phyloP scores from a whole-genome alignment of 2,888 invertebrate species.

The Orthosia cruda region DNA sequence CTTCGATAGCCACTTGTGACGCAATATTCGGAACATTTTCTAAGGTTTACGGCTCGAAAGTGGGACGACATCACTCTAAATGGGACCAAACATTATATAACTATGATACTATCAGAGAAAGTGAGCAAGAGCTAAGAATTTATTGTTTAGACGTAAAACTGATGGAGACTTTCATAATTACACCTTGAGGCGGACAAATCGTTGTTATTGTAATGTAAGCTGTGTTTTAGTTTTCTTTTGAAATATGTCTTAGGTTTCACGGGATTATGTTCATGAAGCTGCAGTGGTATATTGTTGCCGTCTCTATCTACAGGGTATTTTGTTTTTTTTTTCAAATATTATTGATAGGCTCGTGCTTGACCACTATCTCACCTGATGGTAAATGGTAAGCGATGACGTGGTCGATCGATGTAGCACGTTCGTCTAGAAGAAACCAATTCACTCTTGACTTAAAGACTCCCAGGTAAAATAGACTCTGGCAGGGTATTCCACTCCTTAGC shows the following conservation, averaged over 20 bases:
- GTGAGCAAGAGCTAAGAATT: constrained; percentile 52
- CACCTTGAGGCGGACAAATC: constrained; percentile 41
- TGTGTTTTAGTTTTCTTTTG: constrained; percentile 11
- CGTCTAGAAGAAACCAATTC: no score
- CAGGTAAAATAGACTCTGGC: no score
- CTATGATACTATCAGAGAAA: constrained; percentile 65
- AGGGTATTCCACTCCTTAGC: no score
- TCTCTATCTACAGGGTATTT: background rate
- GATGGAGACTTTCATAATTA: constrained; percentile 62
- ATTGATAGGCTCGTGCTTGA: no score
- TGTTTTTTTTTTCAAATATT: no score
- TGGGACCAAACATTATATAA: constrained; percentile 62
- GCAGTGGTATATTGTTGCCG: no score
- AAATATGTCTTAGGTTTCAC: background rate
- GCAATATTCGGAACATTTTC: constrained; percentile 52
- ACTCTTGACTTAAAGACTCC: no score
- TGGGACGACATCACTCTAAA: constrained; percentile 62
- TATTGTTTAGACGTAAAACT: constrained; percentile 61
- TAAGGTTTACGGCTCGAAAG: constrained; percentile 55
- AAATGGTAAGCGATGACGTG: no score
- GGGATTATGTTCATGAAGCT: no score
- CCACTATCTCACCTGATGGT: no score
- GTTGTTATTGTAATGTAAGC: constrained; percentile 38
- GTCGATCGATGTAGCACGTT: no score
- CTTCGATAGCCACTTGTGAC: constrained; percentile 35